phyloP scores from a whole-genome alignment of 2,113 vertebrate genomes.

The Stigmatopora nigra region DNA sequence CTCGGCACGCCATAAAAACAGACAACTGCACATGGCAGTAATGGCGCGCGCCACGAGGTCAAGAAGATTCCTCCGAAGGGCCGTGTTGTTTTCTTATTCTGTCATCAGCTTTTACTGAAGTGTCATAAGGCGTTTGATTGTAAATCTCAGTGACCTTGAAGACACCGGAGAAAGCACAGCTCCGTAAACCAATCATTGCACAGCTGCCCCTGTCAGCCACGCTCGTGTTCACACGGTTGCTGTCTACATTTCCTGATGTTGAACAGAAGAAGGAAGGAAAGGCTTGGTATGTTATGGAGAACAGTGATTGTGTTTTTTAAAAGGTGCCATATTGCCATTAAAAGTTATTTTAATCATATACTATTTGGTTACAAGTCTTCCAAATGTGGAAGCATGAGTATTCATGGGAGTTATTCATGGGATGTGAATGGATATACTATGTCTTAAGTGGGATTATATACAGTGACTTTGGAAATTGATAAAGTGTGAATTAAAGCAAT shows the following conservation, averaged over 20 bases:
- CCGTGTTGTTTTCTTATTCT: conserved; percentile 62
- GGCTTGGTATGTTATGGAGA: conserved; percentile 38
- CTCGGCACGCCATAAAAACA: conserved; percentile 46
- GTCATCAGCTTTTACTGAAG: conserved; percentile 86
- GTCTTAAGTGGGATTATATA: too few relatives aligned
- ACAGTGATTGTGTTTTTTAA: conserved; percentile 30
- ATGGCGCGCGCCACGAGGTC: conserved; percentile 73
- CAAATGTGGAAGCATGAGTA: not conserved
- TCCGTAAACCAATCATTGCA: conserved; percentile 89
- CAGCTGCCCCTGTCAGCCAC: conserved; percentile 80
- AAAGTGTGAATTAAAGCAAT: too few relatives aligned
- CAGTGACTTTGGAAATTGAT: too few relatives aligned
- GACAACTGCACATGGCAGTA: conserved; percentile 56
- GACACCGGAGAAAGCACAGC: conserved; percentile 82
- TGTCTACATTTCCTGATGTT: conserved; percentile 64
- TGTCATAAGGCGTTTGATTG: conserved; percentile 78
- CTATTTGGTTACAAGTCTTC: conserved; percentile 18
- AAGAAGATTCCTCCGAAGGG: conserved; percentile 76
- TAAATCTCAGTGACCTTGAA: conserved; percentile 92
- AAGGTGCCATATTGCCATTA: conserved; percentile 23
- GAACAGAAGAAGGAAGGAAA: conserved; percentile 52
- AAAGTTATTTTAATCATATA: conserved; percentile 4
- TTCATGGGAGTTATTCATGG: too few relatives aligned
- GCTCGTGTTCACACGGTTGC: conserved; percentile 75
- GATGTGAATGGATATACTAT: too few relatives aligned